Evolutionary conservation across 2,113 vertebrate genomes (phyloP), one percentile per base, ranked within the genome.

Genomic region (Eulemur rufifrons): DNA sequence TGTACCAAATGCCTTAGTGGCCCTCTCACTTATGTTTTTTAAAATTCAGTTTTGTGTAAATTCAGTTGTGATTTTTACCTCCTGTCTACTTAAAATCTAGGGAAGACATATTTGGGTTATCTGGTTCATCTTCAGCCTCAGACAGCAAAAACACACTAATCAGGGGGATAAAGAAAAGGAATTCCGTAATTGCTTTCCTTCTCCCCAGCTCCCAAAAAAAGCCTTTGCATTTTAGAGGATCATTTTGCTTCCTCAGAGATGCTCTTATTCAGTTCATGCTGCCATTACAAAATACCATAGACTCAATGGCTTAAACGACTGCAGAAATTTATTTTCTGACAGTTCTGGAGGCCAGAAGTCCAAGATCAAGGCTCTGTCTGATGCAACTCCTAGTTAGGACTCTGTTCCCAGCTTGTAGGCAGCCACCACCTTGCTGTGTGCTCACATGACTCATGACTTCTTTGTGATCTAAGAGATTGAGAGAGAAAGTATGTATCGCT

Each of bases 141-240:
- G 18, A 52, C 12, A 66, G 15, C 6, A 63, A 34, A 78, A 64
- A 52, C 6, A 17, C 0, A 23, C 2, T 56, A 54, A 25, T 80
- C 47, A 74, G 2, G 13, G 39, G 39, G 47, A 11, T 11, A 11
- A 2, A 2, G n/a, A 29, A 42, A 39, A 63, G 13, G 8, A 37
- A n/a, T 71, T 20, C 5, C 14, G 1, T 52, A 27, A 42, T 73
- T 37, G 1, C 25, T 86, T 91, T 71, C 2, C 42, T 7, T 45
- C 11, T 1, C 20, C 11, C 3, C 4, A 3, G 7, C 1, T 56
- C 0, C 2, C 37, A 1, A 21, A 74, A 7, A 13, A 34, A 56
- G 0, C 0, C 3, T 64, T 89, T 32, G 21, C 4, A 37, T 2
- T 34, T 0, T 23, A 23, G 14, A 54, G 9, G 50, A 45, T 39